Percentiles rank a stretch among this genome's conserved stretches.
These are phyloP conservation scores for Leptinotarsa peninsularis DNA, from an alignment of 2,888 invertebrate species.

Conservation along the genomic window DNA sequence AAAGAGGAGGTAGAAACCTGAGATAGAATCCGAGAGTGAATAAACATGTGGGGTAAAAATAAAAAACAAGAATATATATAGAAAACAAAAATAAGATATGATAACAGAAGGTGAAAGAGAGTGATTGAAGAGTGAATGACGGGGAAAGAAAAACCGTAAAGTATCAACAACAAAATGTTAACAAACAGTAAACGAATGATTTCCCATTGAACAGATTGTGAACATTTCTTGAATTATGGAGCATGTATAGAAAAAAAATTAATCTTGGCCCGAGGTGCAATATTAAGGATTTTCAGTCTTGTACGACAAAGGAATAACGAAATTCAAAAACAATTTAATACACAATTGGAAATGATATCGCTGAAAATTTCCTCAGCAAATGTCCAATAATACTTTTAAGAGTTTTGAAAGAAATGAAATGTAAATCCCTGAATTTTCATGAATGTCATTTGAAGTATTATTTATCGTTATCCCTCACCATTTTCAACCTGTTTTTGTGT, in stretches of 20 bases:
- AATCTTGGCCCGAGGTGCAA: not conserved
- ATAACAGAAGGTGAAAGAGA: not conserved
- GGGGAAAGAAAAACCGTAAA: too few relatives aligned
- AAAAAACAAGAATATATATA: not conserved
- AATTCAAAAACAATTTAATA: too few relatives aligned
- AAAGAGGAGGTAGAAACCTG: not conserved
- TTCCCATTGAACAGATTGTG: not conserved
- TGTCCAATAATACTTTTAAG: not conserved
- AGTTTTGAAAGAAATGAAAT: not conserved
- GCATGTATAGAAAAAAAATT: not conserved
- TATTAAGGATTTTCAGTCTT: not conserved
- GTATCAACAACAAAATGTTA: not conserved
- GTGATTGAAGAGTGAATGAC: not conserved
- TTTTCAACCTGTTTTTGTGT: conserved; percentile 39
- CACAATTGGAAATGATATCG: not conserved
- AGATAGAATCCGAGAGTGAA: not conserved
- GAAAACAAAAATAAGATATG: not conserved
- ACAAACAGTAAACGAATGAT: not conserved
- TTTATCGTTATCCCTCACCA: conserved; percentile 30
- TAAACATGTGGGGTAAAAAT: not conserved
- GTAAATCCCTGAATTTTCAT: conserved; percentile 36
- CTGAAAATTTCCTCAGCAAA: not conserved
- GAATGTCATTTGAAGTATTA: conserved; percentile 44
- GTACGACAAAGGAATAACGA: not conserved
- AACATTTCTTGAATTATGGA: not conserved